Conservation (phyloP, 1,140 invertebrate species). For the fruit fly (Drosophila melanogaster) region DNA sequence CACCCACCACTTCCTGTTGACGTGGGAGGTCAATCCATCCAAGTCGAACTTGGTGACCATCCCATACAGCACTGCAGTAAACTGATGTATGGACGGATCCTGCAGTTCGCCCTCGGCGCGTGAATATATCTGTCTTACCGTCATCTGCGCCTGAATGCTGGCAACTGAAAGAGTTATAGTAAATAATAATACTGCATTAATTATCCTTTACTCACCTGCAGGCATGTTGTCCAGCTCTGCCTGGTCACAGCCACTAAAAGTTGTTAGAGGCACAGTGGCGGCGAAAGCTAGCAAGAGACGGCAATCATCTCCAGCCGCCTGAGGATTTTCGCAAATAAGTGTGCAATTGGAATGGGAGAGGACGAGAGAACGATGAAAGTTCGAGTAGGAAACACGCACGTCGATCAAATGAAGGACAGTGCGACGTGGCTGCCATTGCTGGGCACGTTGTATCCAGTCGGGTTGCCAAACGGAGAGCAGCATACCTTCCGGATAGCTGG, state of each 20-base stretch:
- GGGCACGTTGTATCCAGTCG: slow-evolving; percentile 80
- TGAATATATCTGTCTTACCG: slow-evolving; percentile 85
- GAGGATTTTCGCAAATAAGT: slow-evolving; percentile 85
- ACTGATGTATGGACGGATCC: slow-evolving; percentile 81
- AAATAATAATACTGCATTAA: background rate
- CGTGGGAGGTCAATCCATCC: slow-evolving; percentile 80
- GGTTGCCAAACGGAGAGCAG: slow-evolving; percentile 85
- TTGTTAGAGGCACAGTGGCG: slow-evolving; percentile 3
- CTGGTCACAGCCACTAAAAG: slow-evolving; percentile 45
- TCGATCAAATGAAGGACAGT: slow-evolving; percentile 85
- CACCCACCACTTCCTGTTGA: slow-evolving; percentile 70
- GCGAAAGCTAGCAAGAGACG: slow-evolving; percentile 52
- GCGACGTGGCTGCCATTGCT: slow-evolving; percentile 82
- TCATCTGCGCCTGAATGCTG: slow-evolving; percentile 85
- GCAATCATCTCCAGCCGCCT: slow-evolving; percentile 24
- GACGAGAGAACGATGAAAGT: slow-evolving; percentile 72
- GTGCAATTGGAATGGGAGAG: slow-evolving; percentile 74
- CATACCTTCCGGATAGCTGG: slow-evolving; percentile 79
- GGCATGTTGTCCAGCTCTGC: slow-evolving; percentile 47
- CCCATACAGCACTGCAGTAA: slow-evolving; percentile 85
- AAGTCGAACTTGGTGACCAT: slow-evolving; percentile 85
- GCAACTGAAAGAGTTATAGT: slow-evolving; percentile 58
- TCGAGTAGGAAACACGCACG: slow-evolving; percentile 82
- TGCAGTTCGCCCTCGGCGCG: slow-evolving; percentile 75
- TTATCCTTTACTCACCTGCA: slow-evolving; percentile 22